These are phyloP conservation scores for Halichoerus grypus DNA, from an alignment of 2,113 vertebrate species.

Conservation along the genomic window DNA sequence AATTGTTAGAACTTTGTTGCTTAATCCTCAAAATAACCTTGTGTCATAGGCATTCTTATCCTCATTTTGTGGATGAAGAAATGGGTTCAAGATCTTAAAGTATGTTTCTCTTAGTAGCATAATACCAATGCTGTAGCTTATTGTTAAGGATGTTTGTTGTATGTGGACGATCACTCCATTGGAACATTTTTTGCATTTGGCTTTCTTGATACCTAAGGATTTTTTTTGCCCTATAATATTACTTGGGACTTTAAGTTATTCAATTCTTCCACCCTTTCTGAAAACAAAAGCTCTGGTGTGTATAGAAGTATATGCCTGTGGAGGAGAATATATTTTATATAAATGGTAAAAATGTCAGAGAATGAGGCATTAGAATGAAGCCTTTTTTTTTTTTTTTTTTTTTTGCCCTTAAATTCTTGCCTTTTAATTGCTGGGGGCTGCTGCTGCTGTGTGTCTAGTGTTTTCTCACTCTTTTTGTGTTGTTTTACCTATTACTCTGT, in stretches of 20 bases:
- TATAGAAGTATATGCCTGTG: not conserved
- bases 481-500: not conserved
- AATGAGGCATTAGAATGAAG: not conserved
- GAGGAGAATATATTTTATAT: not conserved
- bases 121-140: not conserved
- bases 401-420: not conserved
- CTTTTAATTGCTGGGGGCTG: not conserved
- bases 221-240: not conserved
- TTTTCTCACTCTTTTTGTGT: not conserved
- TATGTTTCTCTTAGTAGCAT: not conserved
- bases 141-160: not conserved
- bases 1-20: not conserved
- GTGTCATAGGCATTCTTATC: not conserved
- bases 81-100: not conserved
- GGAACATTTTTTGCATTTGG: not conserved
- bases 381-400: not conserved
- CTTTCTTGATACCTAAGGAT: not conserved
- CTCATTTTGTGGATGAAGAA: not conserved
- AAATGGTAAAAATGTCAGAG: not conserved
- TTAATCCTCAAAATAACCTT: not conserved
- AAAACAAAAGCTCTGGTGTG: not conserved
- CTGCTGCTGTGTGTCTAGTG: not conserved
- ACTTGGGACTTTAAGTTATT: not conserved
- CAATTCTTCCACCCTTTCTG: not conserved
- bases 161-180: not conserved